Conservation (phyloP, 1,140 invertebrate genomes). For the Limonius californicus region DNA sequence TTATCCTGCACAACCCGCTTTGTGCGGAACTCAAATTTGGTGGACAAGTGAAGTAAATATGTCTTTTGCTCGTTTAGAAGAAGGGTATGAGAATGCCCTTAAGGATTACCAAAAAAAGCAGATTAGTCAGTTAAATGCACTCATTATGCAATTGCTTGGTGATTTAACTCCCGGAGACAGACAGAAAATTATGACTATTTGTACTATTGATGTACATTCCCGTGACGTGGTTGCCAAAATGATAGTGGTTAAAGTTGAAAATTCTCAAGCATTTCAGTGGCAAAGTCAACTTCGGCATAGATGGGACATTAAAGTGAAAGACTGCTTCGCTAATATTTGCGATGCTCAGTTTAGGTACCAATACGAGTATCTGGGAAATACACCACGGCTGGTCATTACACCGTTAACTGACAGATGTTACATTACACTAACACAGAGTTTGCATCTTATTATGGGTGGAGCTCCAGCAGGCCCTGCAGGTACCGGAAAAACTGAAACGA, state of each 20-base stretch:
- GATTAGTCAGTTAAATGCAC: constrained; percentile 82
- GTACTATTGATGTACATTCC: constrained; percentile 94
- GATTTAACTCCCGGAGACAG: constrained; percentile 85
- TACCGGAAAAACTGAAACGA: constrained; percentile 96
- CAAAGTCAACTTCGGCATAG: constrained; percentile 91
- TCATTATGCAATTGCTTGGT: constrained; percentile 85
- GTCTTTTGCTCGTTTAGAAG: constrained; percentile 72
- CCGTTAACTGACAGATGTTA: constrained; percentile 95
- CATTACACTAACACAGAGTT: constrained; percentile 89
- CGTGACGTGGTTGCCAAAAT: constrained; percentile 91
- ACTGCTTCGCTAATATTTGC: constrained; percentile 97
- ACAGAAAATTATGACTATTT: constrained; percentile 98
- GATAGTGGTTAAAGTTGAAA: constrained; percentile 89
- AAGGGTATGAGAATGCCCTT: constrained; percentile 93
- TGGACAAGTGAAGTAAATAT: constrained; percentile 88
- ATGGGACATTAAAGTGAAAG: constrained; percentile 84
- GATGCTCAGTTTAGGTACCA: constrained; percentile 92
- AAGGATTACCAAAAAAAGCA: constrained; percentile 97
- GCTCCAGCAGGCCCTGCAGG: constrained; percentile 92
- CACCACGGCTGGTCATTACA: constrained; percentile 90
- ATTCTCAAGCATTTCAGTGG: constrained; percentile 90
- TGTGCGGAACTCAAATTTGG: constrained; percentile 95
- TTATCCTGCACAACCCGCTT: constrained; percentile 88
- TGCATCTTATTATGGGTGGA: constrained; percentile 94
- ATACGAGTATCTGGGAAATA: constrained; percentile 95